These are phyloP conservation scores for Diabrotica virgifera DNA, from an alignment of 1,140 invertebrate species.

Conservation along the genomic window DNA sequence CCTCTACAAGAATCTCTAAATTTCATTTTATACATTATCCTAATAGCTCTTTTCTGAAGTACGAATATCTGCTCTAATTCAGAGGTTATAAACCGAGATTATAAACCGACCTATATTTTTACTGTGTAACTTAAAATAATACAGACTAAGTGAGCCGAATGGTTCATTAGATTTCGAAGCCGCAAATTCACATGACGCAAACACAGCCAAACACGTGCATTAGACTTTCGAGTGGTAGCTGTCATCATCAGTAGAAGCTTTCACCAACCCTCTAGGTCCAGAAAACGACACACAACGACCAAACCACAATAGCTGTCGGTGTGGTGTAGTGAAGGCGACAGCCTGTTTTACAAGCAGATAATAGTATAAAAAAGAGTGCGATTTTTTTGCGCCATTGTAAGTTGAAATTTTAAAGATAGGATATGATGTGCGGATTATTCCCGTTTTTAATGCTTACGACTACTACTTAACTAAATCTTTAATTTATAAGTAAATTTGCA, in stretches of 20 bases:
- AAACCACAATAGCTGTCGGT: not conserved
- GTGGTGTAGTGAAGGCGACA: not conserved
- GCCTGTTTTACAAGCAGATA: not conserved
- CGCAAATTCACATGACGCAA: conserved; percentile 27
- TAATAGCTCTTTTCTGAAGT: no score
- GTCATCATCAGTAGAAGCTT: conserved; percentile 24
- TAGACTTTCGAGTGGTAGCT: conserved; percentile 31
- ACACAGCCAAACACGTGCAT: conserved; percentile 37
- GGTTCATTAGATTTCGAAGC: conserved; percentile 40
- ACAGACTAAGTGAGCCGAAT: conserved; percentile 34
- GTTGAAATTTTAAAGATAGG: no score
- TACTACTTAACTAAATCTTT: no score
- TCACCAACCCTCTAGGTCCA: not conserved
- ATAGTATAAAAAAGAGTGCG: no score
- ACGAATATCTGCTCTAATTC: no score
- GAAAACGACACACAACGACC: not conserved
- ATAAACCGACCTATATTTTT: not conserved
- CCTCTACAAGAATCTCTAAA: no score
- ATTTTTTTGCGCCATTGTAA: no score
- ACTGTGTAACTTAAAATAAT: not conserved
- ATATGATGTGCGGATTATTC: no score
- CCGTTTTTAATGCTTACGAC: no score
- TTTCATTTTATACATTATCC: no score
- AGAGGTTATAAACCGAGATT: no score
- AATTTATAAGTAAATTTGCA: no score